phyloP scores from a whole-genome alignment of 2,113 vertebrate genomes.

The Cervus canadensis region DNA sequence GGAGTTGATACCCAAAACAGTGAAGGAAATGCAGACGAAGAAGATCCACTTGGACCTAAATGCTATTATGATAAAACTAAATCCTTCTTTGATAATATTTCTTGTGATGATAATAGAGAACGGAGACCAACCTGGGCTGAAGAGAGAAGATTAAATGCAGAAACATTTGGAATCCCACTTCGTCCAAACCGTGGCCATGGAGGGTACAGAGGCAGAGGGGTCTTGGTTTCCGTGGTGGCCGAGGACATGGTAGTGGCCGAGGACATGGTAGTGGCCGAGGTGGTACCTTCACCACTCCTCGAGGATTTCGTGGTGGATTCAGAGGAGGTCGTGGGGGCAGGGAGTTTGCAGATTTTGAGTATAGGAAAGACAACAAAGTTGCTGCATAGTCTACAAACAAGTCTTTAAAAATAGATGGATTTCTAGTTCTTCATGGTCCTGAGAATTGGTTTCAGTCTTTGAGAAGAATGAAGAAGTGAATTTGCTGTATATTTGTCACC shows the following conservation, averaged over 20 bases:
- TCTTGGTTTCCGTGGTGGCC: slow-evolving; percentile 89
- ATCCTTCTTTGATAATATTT: slow-evolving; percentile 99
- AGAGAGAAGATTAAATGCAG: slow-evolving; percentile 93
- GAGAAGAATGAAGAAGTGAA: slow-evolving; percentile 87
- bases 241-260: slow-evolving; percentile 87
- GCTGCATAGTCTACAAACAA: slow-evolving; percentile 87
- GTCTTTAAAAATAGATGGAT: slow-evolving; percentile 77
- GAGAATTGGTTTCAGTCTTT: slow-evolving; percentile 85
- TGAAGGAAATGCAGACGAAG: slow-evolving; percentile 91
- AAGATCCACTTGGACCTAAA: slow-evolving; percentile 88
- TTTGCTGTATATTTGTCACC: slow-evolving; percentile 92
- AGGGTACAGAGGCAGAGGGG: slow-evolving; percentile 90
- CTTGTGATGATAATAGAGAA: slow-evolving; percentile 95
- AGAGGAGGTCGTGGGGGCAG: slow-evolving; percentile 91
- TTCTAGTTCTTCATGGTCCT: slow-evolving; percentile 82
- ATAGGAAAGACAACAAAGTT: slow-evolving; percentile 99
- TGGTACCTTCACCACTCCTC: slow-evolving; percentile 86
- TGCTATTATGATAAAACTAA: slow-evolving; percentile 99
- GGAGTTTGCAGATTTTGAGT: slow-evolving; percentile 95
- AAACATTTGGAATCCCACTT: slow-evolving; percentile 96
- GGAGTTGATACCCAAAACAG: slow-evolving; percentile 88
- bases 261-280: slow-evolving; percentile 87
- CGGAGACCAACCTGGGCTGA: slow-evolving; percentile 96
- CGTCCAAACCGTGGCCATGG: slow-evolving; percentile 92
- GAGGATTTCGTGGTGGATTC: slow-evolving; percentile 92